These are phyloP conservation scores for Psix sp. DNA, from an alignment of 1,140 invertebrate species.

Conservation along the genomic window DNA sequence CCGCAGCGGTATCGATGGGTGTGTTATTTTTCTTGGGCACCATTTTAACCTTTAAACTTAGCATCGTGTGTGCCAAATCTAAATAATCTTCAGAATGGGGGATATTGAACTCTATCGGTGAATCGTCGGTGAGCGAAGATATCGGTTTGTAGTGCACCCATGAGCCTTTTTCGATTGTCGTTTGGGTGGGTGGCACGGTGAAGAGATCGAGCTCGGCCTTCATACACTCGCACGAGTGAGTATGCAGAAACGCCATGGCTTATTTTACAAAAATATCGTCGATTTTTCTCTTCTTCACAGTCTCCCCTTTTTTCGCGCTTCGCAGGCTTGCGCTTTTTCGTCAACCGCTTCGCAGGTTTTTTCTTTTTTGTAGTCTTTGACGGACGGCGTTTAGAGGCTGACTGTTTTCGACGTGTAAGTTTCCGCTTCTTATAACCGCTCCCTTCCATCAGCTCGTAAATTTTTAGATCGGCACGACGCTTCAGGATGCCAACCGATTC, in stretches of 20 bases:
- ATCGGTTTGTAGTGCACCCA: conserved; percentile 72
- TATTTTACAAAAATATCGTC: too few species aligned
- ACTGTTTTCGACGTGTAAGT: too few species aligned
- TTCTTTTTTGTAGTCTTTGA: too few species aligned
- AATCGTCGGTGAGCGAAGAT: conserved; percentile 64
- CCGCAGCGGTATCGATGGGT: neutral
- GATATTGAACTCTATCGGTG: conserved; percentile 71
- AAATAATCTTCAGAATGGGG: conserved; percentile 66
- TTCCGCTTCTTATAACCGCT: too few species aligned
- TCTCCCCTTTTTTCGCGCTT: too few species aligned
- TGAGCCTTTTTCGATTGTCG: conserved; percentile 65
- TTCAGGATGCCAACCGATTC: too few species aligned
- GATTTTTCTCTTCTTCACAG: too few species aligned
- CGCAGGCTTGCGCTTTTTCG: too few species aligned
- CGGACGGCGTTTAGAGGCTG: too few species aligned
- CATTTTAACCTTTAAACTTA: conserved; percentile 34
- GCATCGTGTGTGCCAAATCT: conserved; percentile 67
- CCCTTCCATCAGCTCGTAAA: too few species aligned
- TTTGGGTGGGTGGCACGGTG: conserved; percentile 71
- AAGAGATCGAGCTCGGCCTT: conserved; percentile 74
- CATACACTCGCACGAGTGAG: conserved; percentile 49
- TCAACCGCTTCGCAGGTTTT: too few species aligned
- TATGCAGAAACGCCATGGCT: conserved; percentile 30
- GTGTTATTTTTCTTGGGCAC: neutral
- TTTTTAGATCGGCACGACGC: too few species aligned